Base-by-base conservation (phyloP, 2,888 invertebrate species). In the Ceriagrion tenellum region DNA sequence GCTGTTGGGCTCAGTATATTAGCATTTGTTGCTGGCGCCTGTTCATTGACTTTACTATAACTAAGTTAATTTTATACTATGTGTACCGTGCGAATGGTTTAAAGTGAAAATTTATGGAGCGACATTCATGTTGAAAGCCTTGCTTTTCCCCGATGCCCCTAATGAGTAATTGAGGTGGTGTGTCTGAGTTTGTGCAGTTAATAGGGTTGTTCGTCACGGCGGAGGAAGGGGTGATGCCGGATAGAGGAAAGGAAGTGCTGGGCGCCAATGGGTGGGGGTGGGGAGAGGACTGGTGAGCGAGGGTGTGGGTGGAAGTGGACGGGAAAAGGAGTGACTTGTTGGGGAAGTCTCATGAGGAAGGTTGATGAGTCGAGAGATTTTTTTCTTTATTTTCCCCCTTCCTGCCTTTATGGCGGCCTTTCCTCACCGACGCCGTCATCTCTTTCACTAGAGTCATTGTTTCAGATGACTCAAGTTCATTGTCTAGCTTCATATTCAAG, bases 171-270 rank as follows among this genome's bases (percentile, higher is more conserved):
- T 81, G 35, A 81, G 81, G 81, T 81, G 13, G 35, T 40, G 26
- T 18, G 26, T 47, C n/a, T 93, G 69, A 47, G 69, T 69, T 63
- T 30, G 93, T 47, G 59, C 16, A 93, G 69, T 93, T 93, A n/a
- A n/a, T 69, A n/a, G 63, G 74, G 69, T 47, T 93, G 93, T 69
- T n/a, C 93, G 93, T 47, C 69, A 93, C 93, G 55, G 63, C 30
- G 23, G 91, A 91, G 55, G 90, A 56, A 30, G 55, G 88, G 18
- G 30, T 40, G 55, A n/a, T n/a, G 56, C 12, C 4, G 47, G 20
- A 16, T 6, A 16, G 59, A 20, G 35, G 26, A 59, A n/a, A 35
- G 90, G 90, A 40, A 69, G 20, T 0, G 63, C 59, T 40, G 63
- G 88, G 59, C 23, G 35, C 20, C 35, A 47, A 13, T 6, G 88